phyloP scores from a whole-genome alignment of 2,888 invertebrate genomes.

The Eupithecia inturbata region DNA sequence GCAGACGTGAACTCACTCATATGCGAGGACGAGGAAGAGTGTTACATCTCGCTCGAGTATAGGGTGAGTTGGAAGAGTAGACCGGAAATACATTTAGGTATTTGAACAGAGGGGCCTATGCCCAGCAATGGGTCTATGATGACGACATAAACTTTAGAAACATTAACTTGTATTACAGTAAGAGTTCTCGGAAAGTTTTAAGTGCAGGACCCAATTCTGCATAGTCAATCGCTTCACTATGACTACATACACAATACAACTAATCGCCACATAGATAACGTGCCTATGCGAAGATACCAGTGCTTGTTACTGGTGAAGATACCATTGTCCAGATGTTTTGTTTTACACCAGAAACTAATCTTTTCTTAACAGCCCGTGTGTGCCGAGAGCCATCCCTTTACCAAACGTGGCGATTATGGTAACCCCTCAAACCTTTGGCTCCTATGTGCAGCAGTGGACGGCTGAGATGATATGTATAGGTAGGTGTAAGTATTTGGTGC shows the following conservation, averaged over 20 bases:
- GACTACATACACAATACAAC: not conserved
- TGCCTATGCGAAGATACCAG: not conserved
- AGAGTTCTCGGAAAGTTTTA: not conserved
- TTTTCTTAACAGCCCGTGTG: not conserved
- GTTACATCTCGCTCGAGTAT: slow-evolving; percentile 74
- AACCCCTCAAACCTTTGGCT: not conserved
- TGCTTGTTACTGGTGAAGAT: too few relatives aligned
- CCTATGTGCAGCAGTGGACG: not conserved
- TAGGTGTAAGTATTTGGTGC: not conserved
- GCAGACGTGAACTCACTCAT: slow-evolving; percentile 78
- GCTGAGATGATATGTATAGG: not conserved
- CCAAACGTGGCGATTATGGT: not conserved
- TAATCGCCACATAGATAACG: not conserved
- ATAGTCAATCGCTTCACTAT: not conserved
- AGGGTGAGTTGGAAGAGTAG: slow-evolving; percentile 60
- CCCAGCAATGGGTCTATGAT: not conserved
- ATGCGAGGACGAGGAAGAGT: slow-evolving; percentile 79
- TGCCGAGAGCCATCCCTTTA: not conserved
- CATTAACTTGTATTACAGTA: not conserved
- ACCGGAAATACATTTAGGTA: not conserved
- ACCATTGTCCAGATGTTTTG: too few relatives aligned
- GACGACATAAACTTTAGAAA: not conserved
- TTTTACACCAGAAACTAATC: not conserved
- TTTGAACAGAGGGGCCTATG: not conserved
- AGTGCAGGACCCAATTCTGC: not conserved